Evolutionary conservation across 1,140 invertebrate genomes (phyloP), one percentile per base, ranked within the genome.

Genomic region (Psilanteris sp.): DNA sequence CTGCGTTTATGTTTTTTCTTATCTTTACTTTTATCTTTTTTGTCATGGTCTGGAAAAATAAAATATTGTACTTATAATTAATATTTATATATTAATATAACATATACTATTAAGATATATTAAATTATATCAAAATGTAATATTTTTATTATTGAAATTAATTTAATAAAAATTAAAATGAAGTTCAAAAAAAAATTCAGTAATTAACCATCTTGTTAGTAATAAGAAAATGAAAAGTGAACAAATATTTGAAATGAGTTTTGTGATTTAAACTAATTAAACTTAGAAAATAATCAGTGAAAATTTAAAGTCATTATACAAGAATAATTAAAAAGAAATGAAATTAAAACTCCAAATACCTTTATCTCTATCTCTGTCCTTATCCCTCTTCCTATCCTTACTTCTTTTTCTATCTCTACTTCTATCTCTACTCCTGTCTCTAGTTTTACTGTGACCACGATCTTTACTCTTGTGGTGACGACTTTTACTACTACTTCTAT

Each of bases 351-450:
- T 26, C 1, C 24, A 26, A 3, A 4, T 26, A 26, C 85, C 83
- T 16, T 83, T 84, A 0, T 85, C 81, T 7, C 75, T 80, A 0
- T 87, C 81, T 3, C 55, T 37, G 7, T 36, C 83, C 13, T 84
- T 84, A 1, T 85, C 82, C 8, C 76, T 81, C 2, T 87, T 79
- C 3, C 80, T 68, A 11, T 83, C 82, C 26, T 77, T 82, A 7
- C 83, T 81, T 4, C 82, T 82, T 13, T 88, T 80, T 14, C 80
- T 72, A 24, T 83, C 83, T 10, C 77, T 84, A 7, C 73, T 83
- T 15, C 79, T 74, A 10, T 87, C 84, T 24, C 79, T 84, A 10
- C 82, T 85, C 20, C 82, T 86, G 2, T 87, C 80, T 41, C 77
- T 81, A 11, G 13, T 79, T 54, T 73, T 82, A 31, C 80, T 79